Conservation (phyloP, 2,113 vertebrate genomes). For the Rhinoptilus africanus region DNA sequence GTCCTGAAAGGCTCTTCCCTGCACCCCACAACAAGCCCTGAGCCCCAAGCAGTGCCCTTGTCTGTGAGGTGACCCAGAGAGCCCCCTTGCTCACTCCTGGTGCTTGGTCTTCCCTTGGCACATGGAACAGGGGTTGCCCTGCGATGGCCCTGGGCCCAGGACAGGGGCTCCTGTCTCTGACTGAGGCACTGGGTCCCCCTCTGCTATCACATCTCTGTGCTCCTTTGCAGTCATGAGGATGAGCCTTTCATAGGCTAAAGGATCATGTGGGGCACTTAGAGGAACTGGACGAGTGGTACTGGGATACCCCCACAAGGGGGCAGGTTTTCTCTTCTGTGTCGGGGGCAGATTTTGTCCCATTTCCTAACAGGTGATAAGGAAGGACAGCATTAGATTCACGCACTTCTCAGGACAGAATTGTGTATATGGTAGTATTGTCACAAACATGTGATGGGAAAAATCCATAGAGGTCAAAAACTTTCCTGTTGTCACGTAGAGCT, state of each 20-base stretch:
- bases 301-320: neutral
- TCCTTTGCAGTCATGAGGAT: neutral
- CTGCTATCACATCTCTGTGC: neutral
- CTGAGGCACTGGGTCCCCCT: neutral
- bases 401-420: neutral
- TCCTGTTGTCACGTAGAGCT: neutral
- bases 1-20: neutral
- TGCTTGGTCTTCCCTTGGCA: neutral
- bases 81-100: neutral
- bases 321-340: neutral
- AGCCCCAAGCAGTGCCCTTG: rapidly evolving
- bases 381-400: neutral
- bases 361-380: neutral
- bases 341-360: rapidly evolving
- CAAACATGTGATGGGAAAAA: neutral
- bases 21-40: neutral
- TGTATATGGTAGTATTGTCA: neutral
- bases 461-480: neutral
- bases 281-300: neutral
- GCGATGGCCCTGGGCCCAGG: too few species aligned
- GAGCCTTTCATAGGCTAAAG: neutral
- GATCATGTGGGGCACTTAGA: neutral
- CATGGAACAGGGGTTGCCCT: neutral
- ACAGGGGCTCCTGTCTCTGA: neutral
- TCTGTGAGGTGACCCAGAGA: neutral